These are phyloP conservation scores for Holothuria glaberrima DNA, from an alignment of 35 echinoderm and acorn worm species.

Conservation along the genomic window DNA sequence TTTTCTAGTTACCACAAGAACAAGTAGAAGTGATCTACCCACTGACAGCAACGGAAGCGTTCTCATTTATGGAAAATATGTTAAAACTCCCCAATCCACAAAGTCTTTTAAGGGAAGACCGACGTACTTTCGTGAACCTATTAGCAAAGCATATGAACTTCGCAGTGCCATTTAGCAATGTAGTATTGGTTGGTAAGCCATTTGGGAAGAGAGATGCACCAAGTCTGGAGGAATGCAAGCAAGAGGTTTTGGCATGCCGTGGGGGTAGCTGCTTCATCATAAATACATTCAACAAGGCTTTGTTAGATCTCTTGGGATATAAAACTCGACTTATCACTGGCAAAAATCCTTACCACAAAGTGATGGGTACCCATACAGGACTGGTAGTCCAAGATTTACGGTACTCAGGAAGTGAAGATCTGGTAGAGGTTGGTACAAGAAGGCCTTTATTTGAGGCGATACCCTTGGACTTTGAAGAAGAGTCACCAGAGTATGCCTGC, in stretches of 20 bases:
- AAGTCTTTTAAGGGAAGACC: background rate
- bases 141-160: background rate
- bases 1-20: background rate
- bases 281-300: constrained; percentile 4
- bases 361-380: constrained; percentile 1
- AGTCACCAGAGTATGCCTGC: constrained; percentile 14
- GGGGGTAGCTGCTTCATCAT: constrained; percentile 42
- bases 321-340: background rate
- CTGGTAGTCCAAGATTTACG: constrained; percentile 8
- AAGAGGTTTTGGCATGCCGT: background rate
- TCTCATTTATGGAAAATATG: background rate
- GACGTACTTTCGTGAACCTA: background rate
- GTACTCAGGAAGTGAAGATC: constrained; percentile 31
- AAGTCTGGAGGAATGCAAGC: constrained; percentile 13
- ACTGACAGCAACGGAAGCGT: constrained; percentile 15
- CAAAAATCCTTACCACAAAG: background rate
- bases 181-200: background rate
- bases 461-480: constrained; percentile 4
- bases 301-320: constrained; percentile 16
- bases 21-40: background rate
- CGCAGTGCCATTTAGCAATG: constrained; percentile 6
- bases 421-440: constrained; percentile 17
- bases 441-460: constrained; percentile 31
- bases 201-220: background rate
- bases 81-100: constrained; percentile 21